These are phyloP conservation scores for Rotaria magnacalcarata DNA, from an alignment of 2,888 invertebrate genomes.

Conservation along the genomic window DNA sequence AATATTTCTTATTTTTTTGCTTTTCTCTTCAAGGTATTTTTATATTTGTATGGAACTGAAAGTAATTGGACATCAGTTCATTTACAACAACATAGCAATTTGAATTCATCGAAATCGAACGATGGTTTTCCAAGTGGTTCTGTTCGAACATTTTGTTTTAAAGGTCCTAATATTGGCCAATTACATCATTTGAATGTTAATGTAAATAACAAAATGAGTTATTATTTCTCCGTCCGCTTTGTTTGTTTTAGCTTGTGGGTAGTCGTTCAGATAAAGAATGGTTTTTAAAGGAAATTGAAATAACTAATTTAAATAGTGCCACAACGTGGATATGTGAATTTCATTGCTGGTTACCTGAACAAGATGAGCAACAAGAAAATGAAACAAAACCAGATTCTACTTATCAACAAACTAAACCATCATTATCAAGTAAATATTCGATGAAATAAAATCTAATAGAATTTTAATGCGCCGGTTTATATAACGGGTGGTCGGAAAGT, in stretches of 20 bases:
- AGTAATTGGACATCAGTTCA: background rate
- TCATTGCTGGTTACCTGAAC: slow-evolving; percentile 28
- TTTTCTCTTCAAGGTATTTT: background rate
- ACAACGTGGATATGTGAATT: background rate
- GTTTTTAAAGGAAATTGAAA: slow-evolving; percentile 34
- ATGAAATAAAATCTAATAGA: too few relatives aligned
- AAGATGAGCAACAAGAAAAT: background rate
- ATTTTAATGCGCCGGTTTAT: too few relatives aligned
- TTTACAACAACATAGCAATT: background rate
- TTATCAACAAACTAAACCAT: background rate
- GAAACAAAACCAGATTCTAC: background rate
- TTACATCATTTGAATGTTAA: background rate
- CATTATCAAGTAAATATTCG: background rate
- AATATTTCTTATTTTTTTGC: background rate
- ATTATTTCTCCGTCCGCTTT: background rate
- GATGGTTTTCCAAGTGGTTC: slow-evolving; percentile 34
- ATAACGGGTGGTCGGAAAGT: too few relatives aligned
- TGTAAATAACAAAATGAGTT: background rate
- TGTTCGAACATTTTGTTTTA: background rate
- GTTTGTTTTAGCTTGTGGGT: background rate
- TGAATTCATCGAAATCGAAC: background rate
- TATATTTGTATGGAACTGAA: slow-evolving; percentile 24
- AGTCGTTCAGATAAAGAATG: slow-evolving; percentile 6
- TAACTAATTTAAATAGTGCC: background rate
- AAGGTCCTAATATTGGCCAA: slow-evolving; percentile 28